Evolutionary conservation across 1,140 invertebrate genomes (phyloP), one percentile per base, ranked within the genome.

Genomic region (Manduca sexta): DNA sequence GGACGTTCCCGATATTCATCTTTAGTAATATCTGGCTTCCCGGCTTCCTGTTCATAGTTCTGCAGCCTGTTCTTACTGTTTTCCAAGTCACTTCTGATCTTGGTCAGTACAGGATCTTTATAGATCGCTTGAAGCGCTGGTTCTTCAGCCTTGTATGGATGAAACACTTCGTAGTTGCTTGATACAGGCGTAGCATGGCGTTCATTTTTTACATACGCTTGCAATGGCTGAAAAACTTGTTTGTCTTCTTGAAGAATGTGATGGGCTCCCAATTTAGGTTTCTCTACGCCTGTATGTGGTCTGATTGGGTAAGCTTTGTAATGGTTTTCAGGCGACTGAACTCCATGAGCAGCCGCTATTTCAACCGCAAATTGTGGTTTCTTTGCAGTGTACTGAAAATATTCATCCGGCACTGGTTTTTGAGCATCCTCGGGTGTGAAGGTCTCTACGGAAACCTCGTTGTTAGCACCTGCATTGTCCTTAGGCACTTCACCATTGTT

Each of bases 291-390:
- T 3, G 72, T 81, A 30, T 69, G 51, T 2, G 81, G 81, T 51
- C 44, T 63, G 2, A 84, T 43, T 8, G 77, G 71, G 21, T 72
- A 59, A 1, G 78, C 64, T 50, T 67, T 67, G 43, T 63, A 84
- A 52, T 72, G 69, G 10, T 69, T 64, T 49, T 76, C 47, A 3
- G 81, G 81, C 12, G 67, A 62, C 14, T 66, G 50, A 0, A 77
- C 77, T 29, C 69, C 71, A 52, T 84, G 77, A 39, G 70, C 68
- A 2, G 49, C 30, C 1, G 81, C 81, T 17, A 78, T 52, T 33
- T 84, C 68, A 29, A 74, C 49, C 3, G 76, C 77, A 48, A 83
- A 84, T 26, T 80, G 72, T 10, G 79, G 79, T 58, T 84, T 84
- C 6, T 69, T 64, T 0, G 77, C 81, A 3, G 74, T 59, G 35